Percentiles rank a stretch among this genome's conserved stretches.
phyloP scores from a whole-genome alignment of 2,113 vertebrate genomes.

The Caracal caracal region DNA sequence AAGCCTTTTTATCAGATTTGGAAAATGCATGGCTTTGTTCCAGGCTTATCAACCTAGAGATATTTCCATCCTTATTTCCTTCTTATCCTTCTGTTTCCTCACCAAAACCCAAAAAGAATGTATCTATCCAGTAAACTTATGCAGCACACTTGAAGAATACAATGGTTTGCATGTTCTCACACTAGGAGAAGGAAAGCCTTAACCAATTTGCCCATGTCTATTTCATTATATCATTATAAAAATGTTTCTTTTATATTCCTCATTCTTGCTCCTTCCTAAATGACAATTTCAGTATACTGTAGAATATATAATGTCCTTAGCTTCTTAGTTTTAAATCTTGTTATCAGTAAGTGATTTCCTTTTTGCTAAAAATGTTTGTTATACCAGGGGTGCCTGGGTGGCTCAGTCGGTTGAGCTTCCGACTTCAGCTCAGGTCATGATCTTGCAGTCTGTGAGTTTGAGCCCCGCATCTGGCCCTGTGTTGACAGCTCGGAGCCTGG shows the following conservation, averaged over 20 bases:
- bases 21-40: not conserved
- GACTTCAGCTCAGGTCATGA: too few species aligned
- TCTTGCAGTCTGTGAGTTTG: too few species aligned
- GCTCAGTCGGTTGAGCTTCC: too few species aligned
- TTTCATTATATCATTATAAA: constrained; percentile 7
- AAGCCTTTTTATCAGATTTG: not conserved
- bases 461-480: too few species aligned
- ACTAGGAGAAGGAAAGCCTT: not conserved
- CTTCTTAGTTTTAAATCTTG: too few species aligned
- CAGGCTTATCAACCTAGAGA: not conserved
- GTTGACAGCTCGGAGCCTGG: too few species aligned
- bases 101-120: not conserved
- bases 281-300: not conserved
- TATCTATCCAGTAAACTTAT: not conserved
- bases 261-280: not conserved
- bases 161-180: not conserved
- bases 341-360: too few species aligned
- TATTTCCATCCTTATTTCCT: not conserved
- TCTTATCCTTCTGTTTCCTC: not conserved
- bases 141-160: not conserved
- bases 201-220: not conserved
- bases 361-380: too few species aligned
- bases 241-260: not conserved
- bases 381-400: too few species aligned
- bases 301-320: not conserved